Conservation (phyloP, 2,797 vertebrate species). For the Cossypha niveicapilla region DNA sequence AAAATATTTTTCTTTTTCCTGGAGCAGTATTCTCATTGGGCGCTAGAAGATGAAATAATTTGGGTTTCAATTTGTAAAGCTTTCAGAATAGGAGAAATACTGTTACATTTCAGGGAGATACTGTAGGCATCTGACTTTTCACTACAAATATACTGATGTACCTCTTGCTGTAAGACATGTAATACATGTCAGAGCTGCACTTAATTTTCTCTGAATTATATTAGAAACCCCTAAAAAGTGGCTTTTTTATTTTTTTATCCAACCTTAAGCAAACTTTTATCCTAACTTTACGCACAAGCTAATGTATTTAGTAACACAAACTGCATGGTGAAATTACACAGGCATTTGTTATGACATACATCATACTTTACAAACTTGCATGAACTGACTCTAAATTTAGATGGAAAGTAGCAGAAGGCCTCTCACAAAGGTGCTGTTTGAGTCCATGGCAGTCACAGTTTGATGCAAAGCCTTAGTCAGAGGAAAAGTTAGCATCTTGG, state of each 20-base stretch:
- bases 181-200: not conserved
- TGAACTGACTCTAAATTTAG: not conserved
- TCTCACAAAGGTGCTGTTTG: not conserved
- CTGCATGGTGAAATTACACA: not conserved
- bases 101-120: not conserved
- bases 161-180: not conserved
- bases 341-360: not conserved
- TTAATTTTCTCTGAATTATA: not conserved
- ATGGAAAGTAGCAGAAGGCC: not conserved
- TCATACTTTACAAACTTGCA: not conserved
- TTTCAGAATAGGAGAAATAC: not conserved
- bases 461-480: not conserved
- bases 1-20: not conserved
- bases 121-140: not conserved
- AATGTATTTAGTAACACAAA: not conserved
- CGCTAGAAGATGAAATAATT: not conserved
- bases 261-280: not conserved
- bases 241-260: not conserved
- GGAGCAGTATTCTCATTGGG: not conserved
- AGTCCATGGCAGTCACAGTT: not conserved
- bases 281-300: not conserved
- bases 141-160: not conserved
- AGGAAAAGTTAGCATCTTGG: not conserved
- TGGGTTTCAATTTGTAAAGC: not conserved
- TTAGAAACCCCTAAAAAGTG: not conserved